Conservation (phyloP, 1,140 invertebrate species). For the Leptoteleia sp. region DNA sequence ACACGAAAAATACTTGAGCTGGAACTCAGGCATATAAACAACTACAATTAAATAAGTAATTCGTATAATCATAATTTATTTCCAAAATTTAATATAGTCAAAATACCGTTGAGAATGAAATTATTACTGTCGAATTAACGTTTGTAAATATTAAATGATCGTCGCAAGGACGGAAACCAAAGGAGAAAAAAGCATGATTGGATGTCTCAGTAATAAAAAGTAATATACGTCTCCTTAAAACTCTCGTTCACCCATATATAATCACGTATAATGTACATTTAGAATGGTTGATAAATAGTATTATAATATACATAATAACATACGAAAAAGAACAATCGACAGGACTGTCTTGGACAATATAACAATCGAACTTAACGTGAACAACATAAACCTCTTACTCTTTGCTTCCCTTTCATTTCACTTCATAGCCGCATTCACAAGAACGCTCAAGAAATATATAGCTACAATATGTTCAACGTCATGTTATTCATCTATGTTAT, state of each 20-base stretch:
- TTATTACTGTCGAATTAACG: constrained; percentile 11
- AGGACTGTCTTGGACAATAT: constrained; percentile 37
- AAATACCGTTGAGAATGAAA: constrained; percentile 54
- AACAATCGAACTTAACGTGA: constrained; percentile 58
- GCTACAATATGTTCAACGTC: constrained; percentile 65
- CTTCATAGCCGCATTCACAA: constrained; percentile 6
- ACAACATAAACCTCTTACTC: constrained; percentile 25
- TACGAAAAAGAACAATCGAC: constrained; percentile 59
- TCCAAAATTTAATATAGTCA: constrained; percentile 48
- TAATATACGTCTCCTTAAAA: constrained; percentile 46
- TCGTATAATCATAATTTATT: constrained; percentile 57
- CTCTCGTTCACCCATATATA: constrained; percentile 63
- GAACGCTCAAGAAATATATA: constrained; percentile 50
- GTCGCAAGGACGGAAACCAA: constrained; percentile 26
- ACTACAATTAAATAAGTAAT: not conserved
- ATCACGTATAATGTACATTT: constrained; percentile 64
- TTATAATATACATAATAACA: constrained; percentile 63
- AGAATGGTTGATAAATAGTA: constrained; percentile 64
- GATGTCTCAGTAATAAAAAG: constrained; percentile 51
- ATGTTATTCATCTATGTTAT: constrained; percentile 59
- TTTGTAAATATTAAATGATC: constrained; percentile 33
- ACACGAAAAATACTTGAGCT: too few relatives aligned
- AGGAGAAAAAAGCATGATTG: constrained; percentile 33
- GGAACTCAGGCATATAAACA: not conserved
- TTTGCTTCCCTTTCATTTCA: constrained; percentile 27